Percentiles rank a stretch among this genome's conserved stretches.
Conservation (phyloP, 1,140 invertebrate genomes). For the Centruroides sculpturatus region DNA sequence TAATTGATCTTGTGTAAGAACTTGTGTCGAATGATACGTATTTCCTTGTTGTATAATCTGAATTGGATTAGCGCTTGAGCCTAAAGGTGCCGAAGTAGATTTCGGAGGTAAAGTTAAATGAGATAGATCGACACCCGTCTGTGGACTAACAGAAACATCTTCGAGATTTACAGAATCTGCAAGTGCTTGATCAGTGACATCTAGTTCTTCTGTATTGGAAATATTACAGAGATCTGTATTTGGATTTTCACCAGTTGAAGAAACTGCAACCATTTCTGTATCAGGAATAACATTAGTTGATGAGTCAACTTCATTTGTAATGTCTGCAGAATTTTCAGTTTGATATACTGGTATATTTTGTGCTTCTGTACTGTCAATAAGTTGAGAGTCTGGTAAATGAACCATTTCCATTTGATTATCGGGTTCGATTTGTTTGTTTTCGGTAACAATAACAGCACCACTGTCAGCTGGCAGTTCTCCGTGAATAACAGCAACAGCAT, state of each 20-base stretch:
- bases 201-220: background rate
- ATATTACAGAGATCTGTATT: conserved; percentile 4
- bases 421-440: conserved; percentile 3
- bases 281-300: background rate
- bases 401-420: conserved; percentile 11
- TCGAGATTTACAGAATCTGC: conserved; percentile 5
- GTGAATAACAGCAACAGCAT: conserved; percentile 11
- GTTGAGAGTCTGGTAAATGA: conserved; percentile 12
- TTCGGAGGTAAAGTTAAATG: background rate
- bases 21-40: conserved; percentile 40
- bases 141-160: conserved; percentile 2
- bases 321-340: conserved; percentile 4
- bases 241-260: background rate
- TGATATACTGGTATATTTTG: conserved; percentile 1
- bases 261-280: conserved; percentile 8
- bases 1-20: conserved; percentile 40
- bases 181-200: background rate
- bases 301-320: background rate
- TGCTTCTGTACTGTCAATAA: background rate
- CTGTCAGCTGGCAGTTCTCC: conserved; percentile 12
- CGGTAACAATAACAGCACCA: conserved; percentile 8
- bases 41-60: conserved; percentile 47
- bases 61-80: conserved; percentile 46
- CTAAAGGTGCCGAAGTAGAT: conserved; percentile 28
- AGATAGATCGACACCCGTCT: background rate